Base-by-base conservation (phyloP, 2,888 invertebrate genomes). In the Drosophila demipolita region DNA sequence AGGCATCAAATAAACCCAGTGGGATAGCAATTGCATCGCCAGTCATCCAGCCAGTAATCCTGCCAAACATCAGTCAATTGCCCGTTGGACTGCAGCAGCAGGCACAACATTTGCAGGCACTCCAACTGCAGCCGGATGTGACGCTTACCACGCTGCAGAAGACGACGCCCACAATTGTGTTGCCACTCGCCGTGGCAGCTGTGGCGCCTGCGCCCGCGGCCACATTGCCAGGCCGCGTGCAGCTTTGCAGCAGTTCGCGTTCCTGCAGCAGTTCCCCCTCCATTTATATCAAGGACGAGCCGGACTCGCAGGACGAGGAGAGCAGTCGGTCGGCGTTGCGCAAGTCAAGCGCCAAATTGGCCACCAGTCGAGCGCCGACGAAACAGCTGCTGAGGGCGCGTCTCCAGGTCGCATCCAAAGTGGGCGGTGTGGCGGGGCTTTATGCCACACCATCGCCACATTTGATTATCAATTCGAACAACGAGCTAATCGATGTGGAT, bases 211-310 rank as follows among this genome's bases (percentile, higher is more conserved):
- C 86, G 8, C 77, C 83, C 1, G 48, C 81, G 2, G 2, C 15
- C 15, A 15, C 20, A 4, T 1, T 45, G 15, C 45, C 45, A 15
- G 45, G 15, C 1, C 70, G 68, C 17, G 62, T 81, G 48, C 73
- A 77, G 40, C 77, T 77, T 12, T 78, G 73, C n/a, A 48, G 53
- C 40, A 90, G 80, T n/a, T 85, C 87, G 36, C 89, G 80, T 8
- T 91, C 92, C 9, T 83, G 90, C 66, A 92, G 93, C 53, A 90
- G 91, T 3, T 92, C 92, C 0, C 92, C 92, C 4, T 92, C 92
- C 26, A 88, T 92, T 23, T 92, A 91, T 29, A 91, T 92, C 20
- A 92, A 92, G 84, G 92, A 92, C 61, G 92, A 92, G 64, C 89
- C 91, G 5, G 87, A 91, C 35, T 89, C 91, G 8, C 75, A 66